These are phyloP conservation scores for Bos indicus DNA, from an alignment of 2,113 vertebrate genomes.

Conservation along the genomic window DNA sequence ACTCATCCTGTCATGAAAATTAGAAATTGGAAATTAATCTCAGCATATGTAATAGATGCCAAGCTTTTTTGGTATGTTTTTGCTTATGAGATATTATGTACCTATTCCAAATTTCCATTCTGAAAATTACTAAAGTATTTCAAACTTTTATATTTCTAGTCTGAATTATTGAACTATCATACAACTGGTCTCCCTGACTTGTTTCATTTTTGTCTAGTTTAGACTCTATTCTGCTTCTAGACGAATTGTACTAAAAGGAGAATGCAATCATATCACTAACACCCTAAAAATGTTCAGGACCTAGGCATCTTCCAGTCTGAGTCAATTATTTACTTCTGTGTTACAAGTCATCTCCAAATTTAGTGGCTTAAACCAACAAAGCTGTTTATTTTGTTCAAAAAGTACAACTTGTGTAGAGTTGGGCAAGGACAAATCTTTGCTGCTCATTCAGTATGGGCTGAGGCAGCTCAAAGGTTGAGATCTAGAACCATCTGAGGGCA, in stretches of 20 bases:
- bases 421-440: neutral
- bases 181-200: neutral
- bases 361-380: neutral
- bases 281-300: neutral
- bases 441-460: neutral
- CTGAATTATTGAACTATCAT: neutral
- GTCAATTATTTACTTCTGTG: neutral
- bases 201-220: neutral
- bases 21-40: neutral
- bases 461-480: neutral
- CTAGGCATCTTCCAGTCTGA: neutral
- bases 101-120: neutral
- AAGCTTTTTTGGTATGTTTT: neutral
- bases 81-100: neutral
- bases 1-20: neutral
- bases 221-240: neutral
- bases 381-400: neutral
- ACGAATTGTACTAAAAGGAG: neutral
- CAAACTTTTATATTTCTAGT: neutral
- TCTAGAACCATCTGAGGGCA: neutral
- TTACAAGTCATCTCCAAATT: neutral
- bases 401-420: neutral
- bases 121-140: neutral
- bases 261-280: neutral
- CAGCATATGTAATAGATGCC: neutral